phyloP scores from a whole-genome alignment of 2,888 invertebrate genomes.

The Meliscaeva auricollis region DNA sequence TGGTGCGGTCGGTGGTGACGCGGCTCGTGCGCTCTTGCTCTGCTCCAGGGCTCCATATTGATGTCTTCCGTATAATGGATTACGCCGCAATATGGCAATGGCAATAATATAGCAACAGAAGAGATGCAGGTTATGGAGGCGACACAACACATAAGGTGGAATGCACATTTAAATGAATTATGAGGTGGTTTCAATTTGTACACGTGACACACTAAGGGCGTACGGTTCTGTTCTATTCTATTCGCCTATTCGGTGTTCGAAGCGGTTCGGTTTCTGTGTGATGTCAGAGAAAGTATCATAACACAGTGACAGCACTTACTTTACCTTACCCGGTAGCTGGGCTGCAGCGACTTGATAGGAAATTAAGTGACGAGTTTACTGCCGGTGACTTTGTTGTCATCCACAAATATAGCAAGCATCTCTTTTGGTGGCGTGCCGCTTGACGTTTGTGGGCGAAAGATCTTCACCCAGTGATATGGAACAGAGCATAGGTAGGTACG shows the following conservation, averaged over 20 bases:
- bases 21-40: slow-evolving; percentile 40
- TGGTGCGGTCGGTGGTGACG: slow-evolving; percentile 6
- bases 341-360: slow-evolving; percentile 13
- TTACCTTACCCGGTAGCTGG: slow-evolving; percentile 48
- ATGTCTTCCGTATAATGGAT: slow-evolving; percentile 42
- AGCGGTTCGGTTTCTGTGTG: slow-evolving; percentile 16
- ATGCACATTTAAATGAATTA: slow-evolving; percentile 55
- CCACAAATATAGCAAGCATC: background rate
- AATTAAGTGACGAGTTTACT: slow-evolving; percentile 58
- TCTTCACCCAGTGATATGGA: slow-evolving; percentile 44
- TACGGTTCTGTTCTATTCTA: background rate
- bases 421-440: slow-evolving; percentile 29
- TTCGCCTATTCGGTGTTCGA: background rate
- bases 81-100: slow-evolving; percentile 8
- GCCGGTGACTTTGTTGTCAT: slow-evolving; percentile 43
- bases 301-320: slow-evolving; percentile 1
- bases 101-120: background rate
- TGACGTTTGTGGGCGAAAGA: slow-evolving; percentile 61
- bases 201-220: slow-evolving; percentile 63
- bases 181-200: slow-evolving; percentile 53
- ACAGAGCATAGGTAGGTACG: slow-evolving; percentile 39
- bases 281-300: slow-evolving; percentile 50
- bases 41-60: slow-evolving; percentile 42
- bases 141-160: slow-evolving; percentile 31
- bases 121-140: slow-evolving; percentile 30